A percentile compares a stretch with the other conserved stretches of the same genome.
Conservation (phyloP, 2,797 vertebrate genomes). For the Scomberomorus guttatus region DNA sequence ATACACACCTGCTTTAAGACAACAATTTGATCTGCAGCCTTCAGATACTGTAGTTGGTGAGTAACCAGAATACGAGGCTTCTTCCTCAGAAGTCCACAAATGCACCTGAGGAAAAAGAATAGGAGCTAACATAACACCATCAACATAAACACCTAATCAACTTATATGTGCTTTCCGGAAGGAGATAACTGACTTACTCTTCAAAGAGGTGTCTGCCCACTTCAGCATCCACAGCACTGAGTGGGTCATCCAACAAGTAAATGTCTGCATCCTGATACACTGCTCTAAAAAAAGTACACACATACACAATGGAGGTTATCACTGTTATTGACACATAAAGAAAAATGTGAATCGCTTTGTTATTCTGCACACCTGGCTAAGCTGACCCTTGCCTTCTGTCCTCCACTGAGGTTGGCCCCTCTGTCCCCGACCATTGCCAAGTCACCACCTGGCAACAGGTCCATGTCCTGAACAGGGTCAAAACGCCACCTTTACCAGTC, state of each 20-base stretch:
- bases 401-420: constrained; percentile 94
- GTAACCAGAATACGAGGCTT: constrained; percentile 95
- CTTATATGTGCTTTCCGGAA: not conserved
- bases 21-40: constrained; percentile 91
- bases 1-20: constrained; percentile 93
- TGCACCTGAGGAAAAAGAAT: constrained; percentile 87
- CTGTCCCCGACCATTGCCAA: constrained; percentile 93
- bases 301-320: constrained; percentile 11
- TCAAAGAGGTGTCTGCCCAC: constrained; percentile 95
- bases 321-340: not conserved
- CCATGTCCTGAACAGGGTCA: constrained; percentile 88
- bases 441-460: constrained; percentile 92
- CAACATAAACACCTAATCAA: not conserved
- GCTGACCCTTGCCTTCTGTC: constrained; percentile 95
- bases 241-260: constrained; percentile 95
- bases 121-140: not conserved
- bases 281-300: constrained; percentile 84
- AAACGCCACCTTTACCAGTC: constrained; percentile 49
- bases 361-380: constrained; percentile 88
- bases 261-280: constrained; percentile 96
- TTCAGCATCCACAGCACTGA: constrained; percentile 96
- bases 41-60: constrained; percentile 95
- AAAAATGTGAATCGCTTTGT: not conserved
- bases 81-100: constrained; percentile 92
- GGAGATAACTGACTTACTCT: constrained; percentile 85